Evolutionary conservation across 2,113 vertebrate species (phyloP).

Genomic region (Pterocles burchelli): DNA sequence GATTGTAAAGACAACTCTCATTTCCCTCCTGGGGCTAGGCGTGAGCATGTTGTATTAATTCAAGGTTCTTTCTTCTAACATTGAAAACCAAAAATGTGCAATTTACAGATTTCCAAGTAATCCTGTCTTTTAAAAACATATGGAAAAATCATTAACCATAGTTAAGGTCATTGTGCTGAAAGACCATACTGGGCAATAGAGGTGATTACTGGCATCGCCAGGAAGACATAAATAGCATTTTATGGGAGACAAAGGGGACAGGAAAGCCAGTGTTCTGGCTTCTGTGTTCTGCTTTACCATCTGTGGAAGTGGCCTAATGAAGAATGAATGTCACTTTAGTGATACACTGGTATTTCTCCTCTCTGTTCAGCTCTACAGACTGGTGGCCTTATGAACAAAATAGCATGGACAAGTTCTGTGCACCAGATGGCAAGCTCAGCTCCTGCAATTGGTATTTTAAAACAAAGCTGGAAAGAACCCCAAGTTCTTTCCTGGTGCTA

Average conservation of each 20-base stretch:
- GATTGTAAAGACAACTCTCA: neutral
- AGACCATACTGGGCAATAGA: neutral
- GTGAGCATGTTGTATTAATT: neutral
- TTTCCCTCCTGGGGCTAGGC: neutral
- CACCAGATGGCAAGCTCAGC: neutral
- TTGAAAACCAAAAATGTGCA: neutral
- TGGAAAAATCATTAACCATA: neutral
- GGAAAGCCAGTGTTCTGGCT: neutral
- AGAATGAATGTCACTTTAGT: neutral
- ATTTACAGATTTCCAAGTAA: neutral
- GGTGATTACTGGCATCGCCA: neutral
- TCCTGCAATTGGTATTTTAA: neutral
- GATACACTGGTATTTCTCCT: neutral
- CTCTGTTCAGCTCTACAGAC: neutral
- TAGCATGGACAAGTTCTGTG: neutral
- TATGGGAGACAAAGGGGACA: neutral
- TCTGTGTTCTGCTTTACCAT: neutral
- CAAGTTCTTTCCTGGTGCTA: neutral
- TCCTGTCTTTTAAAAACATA: neutral
- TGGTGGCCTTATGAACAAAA: neutral
- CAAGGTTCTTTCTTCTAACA: neutral
- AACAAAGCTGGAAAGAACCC: neutral
- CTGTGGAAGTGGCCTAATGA: neutral
- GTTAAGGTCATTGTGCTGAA: neutral
- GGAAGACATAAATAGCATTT: neutral